phyloP scores from a whole-genome alignment of 1,140 invertebrate species.

The Ceratina calcarata region DNA sequence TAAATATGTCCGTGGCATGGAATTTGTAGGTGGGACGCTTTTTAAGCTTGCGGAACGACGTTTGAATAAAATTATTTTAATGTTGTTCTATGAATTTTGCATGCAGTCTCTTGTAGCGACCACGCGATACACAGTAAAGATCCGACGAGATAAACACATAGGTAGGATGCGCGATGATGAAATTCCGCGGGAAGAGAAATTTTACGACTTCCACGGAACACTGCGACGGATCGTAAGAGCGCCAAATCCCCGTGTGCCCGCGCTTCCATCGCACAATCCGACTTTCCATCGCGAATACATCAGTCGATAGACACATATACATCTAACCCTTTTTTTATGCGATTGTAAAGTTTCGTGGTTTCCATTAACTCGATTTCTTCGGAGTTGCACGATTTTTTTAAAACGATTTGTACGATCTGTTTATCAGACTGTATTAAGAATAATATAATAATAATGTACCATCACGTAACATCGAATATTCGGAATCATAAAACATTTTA shows the following conservation, averaged over 20 bases:
- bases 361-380: too few species aligned
- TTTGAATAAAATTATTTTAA: not conserved
- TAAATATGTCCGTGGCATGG: too few species aligned
- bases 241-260: not conserved
- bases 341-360: too few species aligned
- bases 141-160: too few species aligned
- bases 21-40: not conserved
- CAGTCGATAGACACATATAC: too few species aligned
- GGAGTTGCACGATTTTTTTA: too few species aligned
- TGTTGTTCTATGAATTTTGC: not conserved
- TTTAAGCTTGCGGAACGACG: not conserved
- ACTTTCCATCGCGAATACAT: not conserved
- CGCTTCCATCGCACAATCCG: not conserved
- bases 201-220: slow-evolving; percentile 1
- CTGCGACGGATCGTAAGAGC: not conserved
- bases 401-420: too few species aligned
- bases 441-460: too few species aligned
- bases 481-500: too few species aligned
- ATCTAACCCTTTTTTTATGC: too few species aligned
- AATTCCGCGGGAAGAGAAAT: not conserved
- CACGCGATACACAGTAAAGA: not conserved
- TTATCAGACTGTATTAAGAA: too few species aligned
- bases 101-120: too few species aligned
- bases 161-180: not conserved
- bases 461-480: not conserved